phyloP scores from a whole-genome alignment of 2,113 vertebrate genomes.

The Proteles cristata region DNA sequence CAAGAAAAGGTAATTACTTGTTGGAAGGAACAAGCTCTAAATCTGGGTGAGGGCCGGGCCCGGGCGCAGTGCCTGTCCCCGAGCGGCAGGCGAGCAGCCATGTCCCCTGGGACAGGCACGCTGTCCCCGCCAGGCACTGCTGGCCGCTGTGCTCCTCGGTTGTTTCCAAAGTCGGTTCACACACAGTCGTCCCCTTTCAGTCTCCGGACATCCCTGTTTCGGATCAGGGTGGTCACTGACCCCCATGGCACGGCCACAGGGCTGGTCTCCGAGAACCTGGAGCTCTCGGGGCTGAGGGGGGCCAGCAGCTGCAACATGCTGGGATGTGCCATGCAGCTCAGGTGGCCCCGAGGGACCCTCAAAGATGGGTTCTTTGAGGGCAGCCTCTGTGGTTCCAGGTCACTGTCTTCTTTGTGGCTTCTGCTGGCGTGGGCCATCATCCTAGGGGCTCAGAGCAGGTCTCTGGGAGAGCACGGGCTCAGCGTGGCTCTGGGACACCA shows the following conservation, averaged over 20 bases:
- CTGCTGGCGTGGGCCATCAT: accelerated
- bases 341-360: neutral
- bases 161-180: neutral
- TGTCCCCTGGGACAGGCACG: neutral
- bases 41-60: neutral
- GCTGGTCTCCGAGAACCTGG: neutral
- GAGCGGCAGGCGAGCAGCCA: neutral
- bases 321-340: too few species aligned
- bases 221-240: neutral
- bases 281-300: neutral
- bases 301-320: accelerated
- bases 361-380: neutral
- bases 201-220: accelerated
- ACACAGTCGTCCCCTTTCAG: accelerated
- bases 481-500: accelerated
- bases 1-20: conserved; percentile 92
- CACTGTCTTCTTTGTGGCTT: neutral
- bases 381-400: neutral
- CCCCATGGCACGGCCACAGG: neutral
- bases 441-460: accelerated
- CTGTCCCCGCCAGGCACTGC: accelerated
- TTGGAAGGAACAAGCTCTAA: neutral
- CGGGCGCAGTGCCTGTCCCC: accelerated
- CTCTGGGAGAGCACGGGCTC: neutral
- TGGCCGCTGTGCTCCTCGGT: accelerated